Evolutionary conservation across 2,113 vertebrate genomes (phyloP).

Genomic region (Lepisosteus osseus): DNA sequence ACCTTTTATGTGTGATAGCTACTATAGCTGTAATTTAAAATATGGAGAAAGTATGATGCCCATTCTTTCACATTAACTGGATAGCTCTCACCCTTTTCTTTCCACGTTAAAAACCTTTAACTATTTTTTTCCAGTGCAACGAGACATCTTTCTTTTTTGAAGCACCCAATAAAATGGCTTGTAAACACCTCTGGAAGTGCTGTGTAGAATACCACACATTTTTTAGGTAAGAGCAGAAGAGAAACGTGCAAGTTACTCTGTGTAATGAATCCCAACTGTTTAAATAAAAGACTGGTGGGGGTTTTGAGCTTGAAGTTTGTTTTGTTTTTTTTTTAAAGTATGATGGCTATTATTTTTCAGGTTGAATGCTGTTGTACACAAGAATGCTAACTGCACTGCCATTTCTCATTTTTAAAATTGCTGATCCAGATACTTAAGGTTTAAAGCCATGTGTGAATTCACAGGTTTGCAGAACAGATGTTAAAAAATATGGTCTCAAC

Average conservation of each 20-base stretch:
- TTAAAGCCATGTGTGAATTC: conserved; percentile 30
- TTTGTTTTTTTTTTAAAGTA: not conserved
- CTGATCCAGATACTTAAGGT: not conserved
- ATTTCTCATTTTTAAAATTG: not conserved
- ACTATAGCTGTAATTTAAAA: too few relatives aligned
- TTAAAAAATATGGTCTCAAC: not conserved
- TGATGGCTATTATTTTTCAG: not conserved
- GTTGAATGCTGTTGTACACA: not conserved
- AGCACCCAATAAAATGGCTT: conserved; percentile 68
- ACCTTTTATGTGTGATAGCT: too few relatives aligned
- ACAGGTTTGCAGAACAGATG: not conserved
- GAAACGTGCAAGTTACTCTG: not conserved
- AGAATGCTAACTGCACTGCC: not conserved
- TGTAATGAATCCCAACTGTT: too few relatives aligned
- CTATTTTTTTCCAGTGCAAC: conserved; percentile 67
- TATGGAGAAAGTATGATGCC: too few relatives aligned
- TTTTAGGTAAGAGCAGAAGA: conserved; percentile 70
- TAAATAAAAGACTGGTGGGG: too few relatives aligned
- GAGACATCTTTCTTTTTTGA: conserved; percentile 91
- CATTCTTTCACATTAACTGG: too few relatives aligned
- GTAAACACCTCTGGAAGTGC: conserved; percentile 88
- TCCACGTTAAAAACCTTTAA: not conserved
- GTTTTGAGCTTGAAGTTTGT: not conserved
- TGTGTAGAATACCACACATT: conserved; percentile 86
- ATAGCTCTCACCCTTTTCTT: too few relatives aligned